Evolutionary conservation across 1,140 invertebrate species (phyloP).

Genomic region (Lepidurus couesii): DNA sequence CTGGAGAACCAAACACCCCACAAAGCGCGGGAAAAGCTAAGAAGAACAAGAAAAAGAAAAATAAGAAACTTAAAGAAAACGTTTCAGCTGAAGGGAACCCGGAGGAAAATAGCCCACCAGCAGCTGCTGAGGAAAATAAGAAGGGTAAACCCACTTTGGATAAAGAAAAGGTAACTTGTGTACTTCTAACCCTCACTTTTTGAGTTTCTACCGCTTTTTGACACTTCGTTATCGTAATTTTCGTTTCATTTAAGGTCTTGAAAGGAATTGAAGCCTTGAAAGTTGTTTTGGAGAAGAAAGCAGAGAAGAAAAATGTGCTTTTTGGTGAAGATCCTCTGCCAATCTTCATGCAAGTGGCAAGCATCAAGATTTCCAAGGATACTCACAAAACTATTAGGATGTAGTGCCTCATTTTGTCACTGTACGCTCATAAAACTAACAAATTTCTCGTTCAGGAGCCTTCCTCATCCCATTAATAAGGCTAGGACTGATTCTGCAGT

Average conservation of each 20-base stretch:
- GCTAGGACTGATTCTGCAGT: conserved; percentile 38
- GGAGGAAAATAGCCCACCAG: not conserved
- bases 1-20: not conserved
- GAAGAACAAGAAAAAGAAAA: not conserved
- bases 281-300: not conserved
- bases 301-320: not conserved
- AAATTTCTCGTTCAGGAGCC: not conserved
- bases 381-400: not conserved
- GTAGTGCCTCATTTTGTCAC: not conserved
- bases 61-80: not conserved
- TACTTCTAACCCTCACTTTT: too few relatives aligned
- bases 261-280: conserved; percentile 10
- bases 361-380: not conserved
- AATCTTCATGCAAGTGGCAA: conserved; percentile 9
- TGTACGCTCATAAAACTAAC: not conserved
- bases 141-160: not conserved
- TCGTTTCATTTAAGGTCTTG: not conserved
- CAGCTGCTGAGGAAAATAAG: not conserved
- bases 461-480: conserved; percentile 3
- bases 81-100: not conserved
- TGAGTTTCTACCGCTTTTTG: too few relatives aligned
- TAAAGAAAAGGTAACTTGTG: too few relatives aligned
- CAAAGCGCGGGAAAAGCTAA: not conserved
- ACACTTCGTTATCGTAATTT: too few relatives aligned
- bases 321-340: not conserved